Base-by-base conservation (phyloP, 2,797 vertebrate genomes). In the Bradypus variegatus region DNA sequence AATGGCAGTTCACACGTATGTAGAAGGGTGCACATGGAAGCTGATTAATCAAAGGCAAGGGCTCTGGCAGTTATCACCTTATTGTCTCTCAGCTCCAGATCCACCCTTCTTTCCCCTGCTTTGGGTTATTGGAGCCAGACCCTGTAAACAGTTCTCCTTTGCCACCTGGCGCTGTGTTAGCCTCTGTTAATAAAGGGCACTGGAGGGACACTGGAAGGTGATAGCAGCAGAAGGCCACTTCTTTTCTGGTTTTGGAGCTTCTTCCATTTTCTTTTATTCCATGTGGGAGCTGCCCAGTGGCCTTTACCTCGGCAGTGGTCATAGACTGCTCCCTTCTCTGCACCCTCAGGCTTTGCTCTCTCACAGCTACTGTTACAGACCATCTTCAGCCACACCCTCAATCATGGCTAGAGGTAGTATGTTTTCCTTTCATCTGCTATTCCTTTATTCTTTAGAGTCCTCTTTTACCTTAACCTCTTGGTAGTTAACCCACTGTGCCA, bases 131-230 rank as follows among this genome's bases (percentile, higher is more conserved):
- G 70, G 6, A 77, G 84, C 64, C 14, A 88, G 84, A 62, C 70
- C 79, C 84, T 85, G 50, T 27, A 21, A 67, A 67, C 21, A 9
- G 64, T 78, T 72, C 50, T 70, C 45, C 16, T 53, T 45, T 6
- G 53, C 41, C 62, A 36, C n/a, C 33, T 15, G 41, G n/a, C 41
- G 64, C 91, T 67, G 27, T 77, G 72, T 38, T 58, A 36, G 3
- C 55, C n/a, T 88, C 87, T 94, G 88, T 48, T 84, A 58, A n/a
- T 3, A 58, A 79, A 38, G 90, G 90, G 29, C 58, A 19, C 83
- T 33, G 36, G 60, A 85, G 60, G 50, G 50, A 69, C 60, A 86
- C 7, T n/a, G 64, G 41, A 33, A 69, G 69, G 48, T 6, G 38
- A 29, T 50, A 21, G 27, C 14, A 13, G 25, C 14, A 6, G 36